Evolutionary conservation across 2,113 vertebrate genomes (phyloP).

Genomic region (Dipodomys merriami): DNA sequence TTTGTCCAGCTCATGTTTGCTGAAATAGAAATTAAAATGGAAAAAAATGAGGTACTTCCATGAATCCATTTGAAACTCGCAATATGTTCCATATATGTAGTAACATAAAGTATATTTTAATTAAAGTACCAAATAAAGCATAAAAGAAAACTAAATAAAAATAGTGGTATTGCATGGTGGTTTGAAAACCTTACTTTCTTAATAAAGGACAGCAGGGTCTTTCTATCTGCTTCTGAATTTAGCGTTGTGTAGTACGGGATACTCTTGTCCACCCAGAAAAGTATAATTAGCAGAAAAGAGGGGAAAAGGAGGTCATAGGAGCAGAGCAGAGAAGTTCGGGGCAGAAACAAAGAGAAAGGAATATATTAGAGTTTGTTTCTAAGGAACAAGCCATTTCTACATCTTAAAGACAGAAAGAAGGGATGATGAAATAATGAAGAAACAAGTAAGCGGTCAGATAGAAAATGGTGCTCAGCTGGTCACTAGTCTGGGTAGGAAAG

Average conservation of each 20-base stretch:
- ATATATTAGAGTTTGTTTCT: background rate
- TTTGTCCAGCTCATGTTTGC: background rate
- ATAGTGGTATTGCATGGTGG: background rate
- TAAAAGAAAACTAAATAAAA: background rate
- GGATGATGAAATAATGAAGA: background rate
- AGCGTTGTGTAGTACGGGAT: background rate
- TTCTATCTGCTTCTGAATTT: background rate
- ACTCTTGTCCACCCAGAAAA: background rate
- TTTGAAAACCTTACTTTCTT: background rate
- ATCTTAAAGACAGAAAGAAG: background rate
- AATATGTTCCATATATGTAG: background rate
- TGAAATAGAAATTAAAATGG: background rate
- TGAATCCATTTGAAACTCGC: background rate
- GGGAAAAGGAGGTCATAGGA: background rate
- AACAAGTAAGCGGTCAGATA: background rate
- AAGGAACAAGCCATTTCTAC: background rate
- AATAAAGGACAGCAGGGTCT: background rate
- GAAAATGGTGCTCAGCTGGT: no score
- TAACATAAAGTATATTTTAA: slow-evolving; percentile 5
- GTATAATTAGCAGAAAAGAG: background rate
- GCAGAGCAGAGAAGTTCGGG: background rate
- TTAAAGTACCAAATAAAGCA: slow-evolving; percentile 6
- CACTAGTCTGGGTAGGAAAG: no score
- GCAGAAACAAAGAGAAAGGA: background rate
- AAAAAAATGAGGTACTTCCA: background rate